Conservation (phyloP, 2,888 invertebrate species). For the Ichneumon xanthorius region DNA sequence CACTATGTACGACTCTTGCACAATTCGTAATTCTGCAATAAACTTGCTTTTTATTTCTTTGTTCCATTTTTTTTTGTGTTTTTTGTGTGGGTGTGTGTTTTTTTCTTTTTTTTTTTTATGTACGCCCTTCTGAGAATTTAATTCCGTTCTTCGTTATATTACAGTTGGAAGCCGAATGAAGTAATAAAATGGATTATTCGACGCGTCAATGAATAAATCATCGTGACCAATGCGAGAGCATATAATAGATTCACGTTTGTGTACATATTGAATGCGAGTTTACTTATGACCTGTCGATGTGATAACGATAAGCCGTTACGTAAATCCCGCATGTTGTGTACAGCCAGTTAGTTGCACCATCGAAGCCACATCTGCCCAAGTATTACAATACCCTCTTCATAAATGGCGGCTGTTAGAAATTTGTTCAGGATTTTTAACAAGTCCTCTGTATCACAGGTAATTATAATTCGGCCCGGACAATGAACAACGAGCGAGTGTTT, state of each 20-base stretch:
- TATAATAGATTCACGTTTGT: conserved; percentile 27
- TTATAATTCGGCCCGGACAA: conserved; percentile 14
- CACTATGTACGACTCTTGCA: neutral
- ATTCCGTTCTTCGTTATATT: neutral
- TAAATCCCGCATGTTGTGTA: conserved; percentile 60
- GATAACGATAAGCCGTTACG: conserved; percentile 65
- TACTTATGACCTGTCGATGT: conserved; percentile 37
- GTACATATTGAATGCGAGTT: conserved; percentile 16
- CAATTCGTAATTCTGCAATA: too few species aligned
- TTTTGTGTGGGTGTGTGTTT: too few species aligned
- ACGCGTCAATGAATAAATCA: conserved; percentile 47
- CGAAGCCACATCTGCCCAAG: conserved; percentile 22
- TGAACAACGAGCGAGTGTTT: neutral
- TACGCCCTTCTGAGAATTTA: too few species aligned
- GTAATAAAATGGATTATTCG: conserved; percentile 5
- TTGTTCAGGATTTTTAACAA: conserved; percentile 45
- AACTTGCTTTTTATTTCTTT: too few species aligned
- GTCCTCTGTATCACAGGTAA: conserved; percentile 29
- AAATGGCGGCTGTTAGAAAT: conserved; percentile 62
- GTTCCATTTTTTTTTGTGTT: too few species aligned
- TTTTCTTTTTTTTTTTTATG: too few species aligned
- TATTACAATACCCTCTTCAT: neutral
- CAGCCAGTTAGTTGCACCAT: conserved; percentile 41
- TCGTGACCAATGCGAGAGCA: conserved; percentile 35
- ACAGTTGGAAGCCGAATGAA: neutral